Conservation (phyloP, 1,140 invertebrate species). For the Cheumatopsyche charites region DNA sequence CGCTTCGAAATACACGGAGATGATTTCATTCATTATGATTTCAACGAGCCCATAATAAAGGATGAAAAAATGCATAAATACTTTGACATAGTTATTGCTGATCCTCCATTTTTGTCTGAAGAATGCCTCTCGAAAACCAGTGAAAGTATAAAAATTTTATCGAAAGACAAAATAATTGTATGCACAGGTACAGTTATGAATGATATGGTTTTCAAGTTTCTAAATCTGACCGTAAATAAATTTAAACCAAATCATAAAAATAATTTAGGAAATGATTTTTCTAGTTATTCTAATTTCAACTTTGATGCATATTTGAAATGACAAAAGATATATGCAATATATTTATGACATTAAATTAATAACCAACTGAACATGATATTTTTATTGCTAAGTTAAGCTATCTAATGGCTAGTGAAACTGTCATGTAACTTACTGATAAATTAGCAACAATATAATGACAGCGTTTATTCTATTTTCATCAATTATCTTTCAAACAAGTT, state of each 20-base stretch:
- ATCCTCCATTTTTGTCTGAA: conserved; percentile 93
- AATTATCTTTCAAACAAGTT: too few relatives aligned
- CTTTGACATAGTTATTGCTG: conserved; percentile 88
- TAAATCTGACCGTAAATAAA: conserved; percentile 68
- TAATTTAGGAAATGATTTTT: conserved; percentile 92
- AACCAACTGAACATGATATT: too few relatives aligned
- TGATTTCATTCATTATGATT: conserved; percentile 91
- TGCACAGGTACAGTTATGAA: conserved; percentile 89
- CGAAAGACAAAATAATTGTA: conserved; percentile 82
- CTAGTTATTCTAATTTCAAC: conserved; percentile 87
- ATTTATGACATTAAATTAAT: background rate
- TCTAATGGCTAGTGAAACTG: too few relatives aligned
- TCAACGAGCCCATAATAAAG: conserved; percentile 78
- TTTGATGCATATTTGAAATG: conserved; percentile 56
- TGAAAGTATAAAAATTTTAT: conserved; percentile 76
- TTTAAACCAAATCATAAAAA: conserved; percentile 85
- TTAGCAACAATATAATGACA: too few relatives aligned
- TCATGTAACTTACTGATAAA: too few relatives aligned
- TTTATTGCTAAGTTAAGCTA: too few relatives aligned
- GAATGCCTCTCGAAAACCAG: conserved; percentile 90
- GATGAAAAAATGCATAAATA: conserved; percentile 64
- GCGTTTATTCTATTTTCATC: too few relatives aligned
- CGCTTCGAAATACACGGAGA: conserved; percentile 79
- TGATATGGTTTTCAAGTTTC: conserved; percentile 67
- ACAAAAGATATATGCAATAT: conserved; percentile 10